Percentiles rank a stretch among this genome's conserved stretches.
Evolutionary conservation across 37 sponge, comb jelly and placozoan genomes (phyloP).

Genomic region (Tethya wilhelma): DNA sequence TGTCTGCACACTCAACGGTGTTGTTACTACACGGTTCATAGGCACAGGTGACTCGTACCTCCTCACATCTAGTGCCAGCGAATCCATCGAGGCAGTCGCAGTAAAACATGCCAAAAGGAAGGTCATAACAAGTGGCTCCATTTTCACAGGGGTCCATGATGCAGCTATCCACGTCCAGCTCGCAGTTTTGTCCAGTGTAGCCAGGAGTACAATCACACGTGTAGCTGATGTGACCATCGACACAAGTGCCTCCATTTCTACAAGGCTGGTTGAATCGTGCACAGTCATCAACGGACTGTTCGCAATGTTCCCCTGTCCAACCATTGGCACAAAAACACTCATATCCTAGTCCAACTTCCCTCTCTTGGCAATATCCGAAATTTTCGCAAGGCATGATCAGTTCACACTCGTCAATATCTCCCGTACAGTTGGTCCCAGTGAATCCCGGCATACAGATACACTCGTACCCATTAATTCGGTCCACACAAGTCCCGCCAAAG

Average conservation of each 20-base stretch:
- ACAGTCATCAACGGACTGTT: constrained; percentile 59
- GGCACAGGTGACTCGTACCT: constrained; percentile 13
- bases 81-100: constrained; percentile 59
- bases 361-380: constrained; percentile 35
- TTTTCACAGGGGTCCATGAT: constrained; percentile 61
- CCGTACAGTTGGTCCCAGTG: constrained; percentile 35
- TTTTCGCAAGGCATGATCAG: constrained; percentile 36
- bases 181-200: constrained; percentile 70
- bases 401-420: constrained; percentile 39
- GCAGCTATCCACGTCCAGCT: constrained; percentile 63
- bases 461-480: constrained; percentile 16
- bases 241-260: constrained; percentile 74
- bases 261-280: constrained; percentile 62
- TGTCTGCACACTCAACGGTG: constrained; percentile 11
- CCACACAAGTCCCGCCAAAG: constrained; percentile 45
- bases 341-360: constrained; percentile 17
- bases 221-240: constrained; percentile 60
- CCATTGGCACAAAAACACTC: constrained; percentile 82
- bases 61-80: constrained; percentile 36
- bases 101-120: constrained; percentile 39
- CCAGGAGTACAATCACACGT: constrained; percentile 68
- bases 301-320: constrained; percentile 80
- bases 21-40: constrained; percentile 23
- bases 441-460: constrained; percentile 54
- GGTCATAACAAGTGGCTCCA: constrained; percentile 60